These are phyloP conservation scores for Aphidius gifuensis DNA, from an alignment of 1,140 invertebrate species.

Conservation along the genomic window DNA sequence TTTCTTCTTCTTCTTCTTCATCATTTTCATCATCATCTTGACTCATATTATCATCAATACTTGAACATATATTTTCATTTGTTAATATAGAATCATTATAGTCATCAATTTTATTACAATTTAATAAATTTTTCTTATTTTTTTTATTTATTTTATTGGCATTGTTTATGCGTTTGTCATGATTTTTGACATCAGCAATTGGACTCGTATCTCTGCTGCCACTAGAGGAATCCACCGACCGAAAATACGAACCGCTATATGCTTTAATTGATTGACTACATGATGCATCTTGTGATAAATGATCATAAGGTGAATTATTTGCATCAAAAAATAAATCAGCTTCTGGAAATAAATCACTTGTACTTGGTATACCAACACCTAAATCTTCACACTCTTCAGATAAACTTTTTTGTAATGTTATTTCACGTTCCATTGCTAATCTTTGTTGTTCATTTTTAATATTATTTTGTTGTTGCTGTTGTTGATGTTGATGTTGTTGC, in stretches of 20 bases:
- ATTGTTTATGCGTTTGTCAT: slow-evolving; percentile 32
- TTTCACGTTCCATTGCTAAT: slow-evolving; percentile 57
- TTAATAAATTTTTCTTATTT: slow-evolving; percentile 38
- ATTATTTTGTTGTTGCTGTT: slow-evolving; percentile 18
- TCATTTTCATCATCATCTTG: slow-evolving; percentile 46
- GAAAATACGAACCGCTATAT: slow-evolving; percentile 42
- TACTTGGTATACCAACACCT: slow-evolving; percentile 73
- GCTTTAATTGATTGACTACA: slow-evolving; percentile 47
- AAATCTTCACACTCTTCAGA: slow-evolving; percentile 75
- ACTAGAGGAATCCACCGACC: slow-evolving; percentile 47
- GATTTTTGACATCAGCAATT: slow-evolving; percentile 34
- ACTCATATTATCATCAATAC: slow-evolving; percentile 37
- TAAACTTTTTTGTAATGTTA: slow-evolving; percentile 65
- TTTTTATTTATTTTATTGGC: slow-evolving; percentile 36
- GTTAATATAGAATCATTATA: slow-evolving; percentile 34
- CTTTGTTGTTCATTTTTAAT: slow-evolving; percentile 44
- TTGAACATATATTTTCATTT: slow-evolving; percentile 32
- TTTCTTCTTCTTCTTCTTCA: too few species aligned
- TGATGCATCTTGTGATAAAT: slow-evolving; percentile 49
- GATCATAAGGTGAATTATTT: slow-evolving; percentile 55
- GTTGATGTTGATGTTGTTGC: slow-evolving; percentile 25
- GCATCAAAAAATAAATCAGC: slow-evolving; percentile 68
- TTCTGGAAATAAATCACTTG: slow-evolving; percentile 73
- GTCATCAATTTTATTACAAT: slow-evolving; percentile 33
- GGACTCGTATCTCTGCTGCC: slow-evolving; percentile 50